These are phyloP conservation scores for Helicolenus hilgendorfi DNA, from an alignment of 2,797 vertebrate species.

Conservation along the genomic window DNA sequence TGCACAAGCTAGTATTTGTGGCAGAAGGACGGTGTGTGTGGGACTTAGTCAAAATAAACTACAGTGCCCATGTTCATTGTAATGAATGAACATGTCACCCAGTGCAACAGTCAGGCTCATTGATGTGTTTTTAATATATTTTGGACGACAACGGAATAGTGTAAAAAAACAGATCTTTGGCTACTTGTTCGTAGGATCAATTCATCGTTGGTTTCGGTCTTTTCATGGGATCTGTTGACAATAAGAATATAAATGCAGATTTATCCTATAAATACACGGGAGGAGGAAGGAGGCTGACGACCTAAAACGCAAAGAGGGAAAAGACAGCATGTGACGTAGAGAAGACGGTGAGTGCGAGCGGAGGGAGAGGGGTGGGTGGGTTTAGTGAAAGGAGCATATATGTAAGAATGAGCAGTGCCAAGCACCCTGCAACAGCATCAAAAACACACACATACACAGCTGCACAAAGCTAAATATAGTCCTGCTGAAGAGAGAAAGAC, in stretches of 20 bases:
- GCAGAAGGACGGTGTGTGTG: neutral
- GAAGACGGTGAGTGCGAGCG: slow-evolving; percentile 26
- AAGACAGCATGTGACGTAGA: slow-evolving; percentile 26
- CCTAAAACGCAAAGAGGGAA: neutral
- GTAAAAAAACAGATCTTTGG: neutral
- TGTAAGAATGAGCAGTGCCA: slow-evolving; percentile 47
- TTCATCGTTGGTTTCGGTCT: neutral
- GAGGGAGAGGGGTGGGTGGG: neutral
- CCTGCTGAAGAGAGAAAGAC: slow-evolving; percentile 57
- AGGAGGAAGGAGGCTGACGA: neutral
- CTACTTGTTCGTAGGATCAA: too few species aligned
- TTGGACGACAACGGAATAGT: neutral
- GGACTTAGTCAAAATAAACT: neutral
- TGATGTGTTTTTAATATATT: neutral
- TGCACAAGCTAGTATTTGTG: neutral
- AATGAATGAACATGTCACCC: neutral
- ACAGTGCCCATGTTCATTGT: neutral
- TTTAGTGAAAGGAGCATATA: slow-evolving; percentile 52
- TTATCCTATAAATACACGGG: neutral
- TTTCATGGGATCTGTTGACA: neutral
- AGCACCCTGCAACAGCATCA: slow-evolving; percentile 38
- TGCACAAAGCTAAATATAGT: slow-evolving; percentile 82
- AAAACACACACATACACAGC: slow-evolving; percentile 64
- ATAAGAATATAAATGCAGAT: neutral
- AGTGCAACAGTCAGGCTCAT: neutral